Evolutionary conservation across 2,797 vertebrate genomes (phyloP).

Genomic region (Philypnodon macrostomus): DNA sequence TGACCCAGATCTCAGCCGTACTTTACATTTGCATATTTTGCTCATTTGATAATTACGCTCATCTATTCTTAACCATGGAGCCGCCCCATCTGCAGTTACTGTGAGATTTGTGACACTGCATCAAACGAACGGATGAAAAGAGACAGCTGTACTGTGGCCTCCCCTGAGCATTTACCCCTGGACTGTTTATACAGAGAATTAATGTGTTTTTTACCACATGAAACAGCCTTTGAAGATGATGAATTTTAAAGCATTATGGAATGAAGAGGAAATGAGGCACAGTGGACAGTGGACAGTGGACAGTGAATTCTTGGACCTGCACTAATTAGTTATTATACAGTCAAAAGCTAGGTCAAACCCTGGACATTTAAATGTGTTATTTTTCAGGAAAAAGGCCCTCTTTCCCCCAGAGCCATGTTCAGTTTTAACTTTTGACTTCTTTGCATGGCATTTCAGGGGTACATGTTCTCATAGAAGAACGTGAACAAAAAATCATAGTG

Average conservation of each 20-base stretch:
- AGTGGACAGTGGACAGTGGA: background rate
- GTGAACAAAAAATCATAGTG: too few species aligned
- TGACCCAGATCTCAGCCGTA: constrained; percentile 1
- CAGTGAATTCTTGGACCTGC: too few species aligned
- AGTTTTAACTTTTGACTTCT: too few species aligned
- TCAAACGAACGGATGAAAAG: constrained; percentile 37
- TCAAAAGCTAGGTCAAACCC: too few species aligned
- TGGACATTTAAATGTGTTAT: constrained; percentile 2
- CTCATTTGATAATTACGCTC: background rate
- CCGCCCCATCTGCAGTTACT: constrained; percentile 19
- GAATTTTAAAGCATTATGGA: constrained; percentile 1
- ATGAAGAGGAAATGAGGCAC: constrained; percentile 1
- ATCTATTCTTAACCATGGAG: background rate
- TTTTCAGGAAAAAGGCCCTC: background rate
- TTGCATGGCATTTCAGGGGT: too few species aligned
- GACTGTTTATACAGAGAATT: constrained; percentile 26
- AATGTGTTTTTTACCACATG: constrained; percentile 30
- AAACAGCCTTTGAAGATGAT: constrained; percentile 49
- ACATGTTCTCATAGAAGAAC: too few species aligned
- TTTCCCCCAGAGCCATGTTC: constrained; percentile 9
- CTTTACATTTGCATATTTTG: background rate
- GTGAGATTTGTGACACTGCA: constrained; percentile 28
- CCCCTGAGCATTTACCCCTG: constrained; percentile 21
- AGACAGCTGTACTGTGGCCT: constrained; percentile 20
- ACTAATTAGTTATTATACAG: too few species aligned